phyloP scores from a whole-genome alignment of 2,888 invertebrate genomes.

The Amorpha juglandis region DNA sequence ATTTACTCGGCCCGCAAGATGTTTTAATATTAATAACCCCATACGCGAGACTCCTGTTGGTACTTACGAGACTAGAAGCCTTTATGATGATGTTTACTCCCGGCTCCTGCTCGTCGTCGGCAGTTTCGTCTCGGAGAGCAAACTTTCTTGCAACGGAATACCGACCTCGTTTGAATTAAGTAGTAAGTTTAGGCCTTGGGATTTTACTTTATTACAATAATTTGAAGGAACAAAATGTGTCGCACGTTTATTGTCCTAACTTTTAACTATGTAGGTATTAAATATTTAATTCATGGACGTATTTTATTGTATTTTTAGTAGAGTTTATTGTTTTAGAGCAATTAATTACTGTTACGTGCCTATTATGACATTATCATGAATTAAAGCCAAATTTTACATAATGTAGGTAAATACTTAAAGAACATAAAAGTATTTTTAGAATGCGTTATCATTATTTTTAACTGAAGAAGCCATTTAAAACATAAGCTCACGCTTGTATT shows the following conservation, averaged over 20 bases:
- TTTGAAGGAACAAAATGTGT: neutral
- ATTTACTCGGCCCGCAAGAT: slow-evolving; percentile 64
- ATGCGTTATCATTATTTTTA: too few species aligned
- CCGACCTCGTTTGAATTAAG: slow-evolving; percentile 38
- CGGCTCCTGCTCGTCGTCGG: slow-evolving; percentile 46
- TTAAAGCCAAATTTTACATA: too few species aligned
- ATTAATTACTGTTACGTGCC: too few species aligned
- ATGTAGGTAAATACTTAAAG: too few species aligned
- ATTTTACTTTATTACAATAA: slow-evolving; percentile 22
- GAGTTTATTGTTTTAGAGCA: too few species aligned
- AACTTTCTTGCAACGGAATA: slow-evolving; percentile 48
- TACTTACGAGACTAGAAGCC: slow-evolving; percentile 59
- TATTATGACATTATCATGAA: too few species aligned
- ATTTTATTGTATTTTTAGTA: too few species aligned
- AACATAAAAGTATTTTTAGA: too few species aligned
- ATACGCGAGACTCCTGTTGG: slow-evolving; percentile 67
- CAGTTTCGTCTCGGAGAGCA: slow-evolving; percentile 52
- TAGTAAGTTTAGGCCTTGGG: slow-evolving; percentile 32
- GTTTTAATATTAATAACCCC: slow-evolving; percentile 79
- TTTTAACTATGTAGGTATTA: neutral
- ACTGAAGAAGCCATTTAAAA: too few species aligned
- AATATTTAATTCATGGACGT: too few species aligned
- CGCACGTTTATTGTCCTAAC: neutral
- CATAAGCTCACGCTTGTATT: too few species aligned
- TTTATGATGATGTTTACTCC: slow-evolving; percentile 79